Evolutionary conservation across 2,113 vertebrate genomes (phyloP).

Genomic region (Fulica atra): DNA sequence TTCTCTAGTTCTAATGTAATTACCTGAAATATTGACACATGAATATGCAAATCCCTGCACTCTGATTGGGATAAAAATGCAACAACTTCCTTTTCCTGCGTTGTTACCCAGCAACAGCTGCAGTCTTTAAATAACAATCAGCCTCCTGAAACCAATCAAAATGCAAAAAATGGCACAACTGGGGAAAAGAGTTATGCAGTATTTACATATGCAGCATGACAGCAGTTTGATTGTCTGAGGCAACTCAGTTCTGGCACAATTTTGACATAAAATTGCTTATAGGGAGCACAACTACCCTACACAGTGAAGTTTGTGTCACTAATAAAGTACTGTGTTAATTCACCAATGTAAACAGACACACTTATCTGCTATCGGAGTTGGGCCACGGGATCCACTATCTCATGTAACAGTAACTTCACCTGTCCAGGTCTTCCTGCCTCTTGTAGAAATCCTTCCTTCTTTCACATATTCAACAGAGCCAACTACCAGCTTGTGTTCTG

Average conservation of each 20-base stretch:
- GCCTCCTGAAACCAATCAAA: constrained; percentile 25
- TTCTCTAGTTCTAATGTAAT: background rate
- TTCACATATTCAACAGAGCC: background rate
- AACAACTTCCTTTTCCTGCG: background rate
- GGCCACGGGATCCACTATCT: background rate
- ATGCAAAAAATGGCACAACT: background rate
- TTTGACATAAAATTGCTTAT: background rate
- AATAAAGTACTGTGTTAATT: background rate
- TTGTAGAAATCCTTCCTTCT: background rate
- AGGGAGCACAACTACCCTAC: background rate
- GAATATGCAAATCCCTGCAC: background rate
- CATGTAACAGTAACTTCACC: background rate
- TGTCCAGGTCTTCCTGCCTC: background rate
- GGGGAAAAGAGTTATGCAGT: background rate
- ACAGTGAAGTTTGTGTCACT: background rate
- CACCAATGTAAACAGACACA: background rate
- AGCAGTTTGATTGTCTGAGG: background rate
- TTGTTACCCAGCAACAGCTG: constrained; percentile 38
- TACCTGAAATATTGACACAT: background rate
- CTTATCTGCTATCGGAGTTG: background rate
- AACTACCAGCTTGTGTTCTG: background rate
- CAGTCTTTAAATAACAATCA: background rate
- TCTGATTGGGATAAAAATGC: background rate
- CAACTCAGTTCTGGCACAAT: background rate
- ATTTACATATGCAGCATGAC: background rate